Percentiles rank a stretch among this genome's conserved stretches.
Evolutionary conservation across 2,113 vertebrate species (phyloP).

Genomic region (Gadus macrocephalus): DNA sequence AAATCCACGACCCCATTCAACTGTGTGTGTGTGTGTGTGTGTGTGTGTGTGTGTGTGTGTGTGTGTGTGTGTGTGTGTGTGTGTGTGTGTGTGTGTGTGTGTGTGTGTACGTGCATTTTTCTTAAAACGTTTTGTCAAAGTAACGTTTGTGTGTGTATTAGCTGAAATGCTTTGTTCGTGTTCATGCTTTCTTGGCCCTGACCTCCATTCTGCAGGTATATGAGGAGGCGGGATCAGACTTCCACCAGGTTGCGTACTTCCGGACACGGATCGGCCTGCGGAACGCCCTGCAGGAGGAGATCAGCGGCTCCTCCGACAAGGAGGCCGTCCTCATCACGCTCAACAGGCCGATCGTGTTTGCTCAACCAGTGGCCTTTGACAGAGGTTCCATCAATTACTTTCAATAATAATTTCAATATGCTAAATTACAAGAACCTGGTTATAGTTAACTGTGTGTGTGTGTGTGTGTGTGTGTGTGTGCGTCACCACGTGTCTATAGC

Average conservation of each 20-base stretch:
- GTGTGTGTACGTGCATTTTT: no score
- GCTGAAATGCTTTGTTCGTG: no score
- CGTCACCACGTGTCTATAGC: constrained; percentile 67
- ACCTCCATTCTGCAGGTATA: constrained; percentile 79
- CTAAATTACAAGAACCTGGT: not conserved
- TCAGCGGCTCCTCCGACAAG: constrained; percentile 91
- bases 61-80: no score
- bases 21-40: no score
- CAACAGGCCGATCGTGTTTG: constrained; percentile 94
- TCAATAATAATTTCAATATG: not conserved
- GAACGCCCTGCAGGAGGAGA: constrained; percentile 95
- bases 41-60: no score
- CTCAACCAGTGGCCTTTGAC: constrained; percentile 96
- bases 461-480: not conserved
- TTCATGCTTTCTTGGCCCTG: no score
- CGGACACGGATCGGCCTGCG: constrained; percentile 93
- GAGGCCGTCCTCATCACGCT: constrained; percentile 97
- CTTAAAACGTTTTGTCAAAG: no score
- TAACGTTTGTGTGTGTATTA: no score
- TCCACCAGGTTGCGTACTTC: constrained; percentile 98
- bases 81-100: no score
- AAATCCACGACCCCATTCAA: no score
- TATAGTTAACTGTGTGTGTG: not conserved
- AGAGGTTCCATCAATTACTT: constrained; percentile 76
- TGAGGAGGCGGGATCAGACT: constrained; percentile 97